Base-by-base conservation (phyloP, 2,797 vertebrate species). In the Fratercula arctica region DNA sequence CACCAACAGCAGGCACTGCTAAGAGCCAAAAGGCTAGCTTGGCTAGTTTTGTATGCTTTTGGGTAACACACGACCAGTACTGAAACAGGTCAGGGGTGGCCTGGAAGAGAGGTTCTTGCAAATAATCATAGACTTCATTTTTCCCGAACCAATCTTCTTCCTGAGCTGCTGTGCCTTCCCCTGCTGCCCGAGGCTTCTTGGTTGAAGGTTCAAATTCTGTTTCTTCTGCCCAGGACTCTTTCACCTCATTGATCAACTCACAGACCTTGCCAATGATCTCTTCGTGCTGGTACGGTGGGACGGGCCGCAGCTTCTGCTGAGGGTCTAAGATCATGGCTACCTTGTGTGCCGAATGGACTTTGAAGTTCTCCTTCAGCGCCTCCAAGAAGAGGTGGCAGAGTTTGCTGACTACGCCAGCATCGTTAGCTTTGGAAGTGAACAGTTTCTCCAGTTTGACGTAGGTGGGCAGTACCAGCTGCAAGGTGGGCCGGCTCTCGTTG, bases 331-430 rank as follows among this genome's bases (percentile, higher is more conserved):
- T 98, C 99, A 99, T 99, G 85, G 99, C 99, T 25, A 99, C 99
- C 96, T 99, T 99, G 97, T 99, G 99, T 2, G 99, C 99, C 0
- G 99, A 98, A 94, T 99, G 99, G 78, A 99, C 99, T 97, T 99
- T 99, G 97, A 99, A 99, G 97, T 99, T 99, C 97, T 99, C 99
- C 96, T 99, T 99, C 76, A 99, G 98, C 1, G 99, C 99, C 97
- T 99, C 99, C 60, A 99, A 97, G 96, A 99, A 99, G 98, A 99
- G 99, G 98, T 99, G 99, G 98, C 99, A 99, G 81, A 99, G 99
- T 97, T 99, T 99, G 98, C 99, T 99, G 96, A 98, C 98, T 0
- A 99, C 98, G 8, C 99, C 99, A 2, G 99, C 99, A 12, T 99
- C 99, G 0, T 99, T 99, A 37, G 99, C 99, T 98, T 99, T 99